Base-by-base conservation (phyloP, 2,797 vertebrate genomes). In the Geotrypetes seraphini region DNA sequence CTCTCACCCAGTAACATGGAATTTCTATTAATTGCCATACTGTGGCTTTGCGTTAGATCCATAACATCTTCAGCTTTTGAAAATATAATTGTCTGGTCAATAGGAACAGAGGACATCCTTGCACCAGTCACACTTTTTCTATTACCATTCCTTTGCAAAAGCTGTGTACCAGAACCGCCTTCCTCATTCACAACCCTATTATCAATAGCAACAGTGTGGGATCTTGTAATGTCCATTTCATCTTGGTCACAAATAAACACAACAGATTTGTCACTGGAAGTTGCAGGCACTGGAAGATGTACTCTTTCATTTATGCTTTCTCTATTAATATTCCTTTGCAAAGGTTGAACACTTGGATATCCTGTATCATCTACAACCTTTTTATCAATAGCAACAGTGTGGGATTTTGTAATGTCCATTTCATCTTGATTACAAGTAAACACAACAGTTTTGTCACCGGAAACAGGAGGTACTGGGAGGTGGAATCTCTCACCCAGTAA, bases 351-450 rank as follows among this genome's bases (percentile, higher is more conserved):
- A n/a, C n/a, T n/a, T n/a, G n/a, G n/a, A n/a, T n/a, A n/a, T n/a
- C n/a, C n/a, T n/a, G n/a, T 20, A 45, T 62, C 45, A 10, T 47
- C 43, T 8, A 47, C 42, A 10, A 33, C 22, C 33, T 61, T 12
- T 17, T n/a, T 65, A 42, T 54, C 46, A 20, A 70, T 66, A 16
- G 63, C 45, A 56, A 67, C 36, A 34, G 66, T 73, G 12, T 75
- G 66, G 33, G 63, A 68, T 29, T 29, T 60, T n/a, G 70, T 76
- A 23, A 75, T 51, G 43, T 76, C 72, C n/a, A n/a, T n/a, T n/a
- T n/a, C n/a, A n/a, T n/a, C n/a, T n/a, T n/a, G n/a, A n/a, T n/a
- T n/a, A n/a, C n/a, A n/a, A n/a, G n/a, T n/a, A n/a, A n/a, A n/a
- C n/a, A n/a, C n/a, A n/a, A n/a, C n/a, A n/a, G n/a, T 62, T 34